These are phyloP conservation scores for Synchiropus splendidus DNA, from an alignment of 2,113 vertebrate species.

Conservation along the genomic window DNA sequence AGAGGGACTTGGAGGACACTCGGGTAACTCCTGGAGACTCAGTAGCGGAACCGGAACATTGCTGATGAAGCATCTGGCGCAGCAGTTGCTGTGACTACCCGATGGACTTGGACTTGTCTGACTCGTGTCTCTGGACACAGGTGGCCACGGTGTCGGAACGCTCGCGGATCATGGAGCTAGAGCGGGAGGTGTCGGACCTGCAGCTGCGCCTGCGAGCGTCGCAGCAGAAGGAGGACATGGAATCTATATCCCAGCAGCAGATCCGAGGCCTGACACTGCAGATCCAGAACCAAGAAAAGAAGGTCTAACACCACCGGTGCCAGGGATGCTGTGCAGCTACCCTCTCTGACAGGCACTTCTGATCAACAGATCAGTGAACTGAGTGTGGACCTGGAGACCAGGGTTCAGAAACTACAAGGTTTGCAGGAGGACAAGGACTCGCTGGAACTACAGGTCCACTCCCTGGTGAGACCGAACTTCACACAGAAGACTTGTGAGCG, in stretches of 20 bases:
- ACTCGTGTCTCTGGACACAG: conserved; percentile 40
- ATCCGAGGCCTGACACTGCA: conserved; percentile 47
- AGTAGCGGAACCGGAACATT: background rate
- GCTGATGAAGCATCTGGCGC: background rate
- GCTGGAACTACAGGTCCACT: conserved; percentile 74
- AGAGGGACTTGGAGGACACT: conserved; percentile 99
- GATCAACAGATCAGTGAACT: conserved; percentile 75
- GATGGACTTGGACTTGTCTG: no score
- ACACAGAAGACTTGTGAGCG: conserved; percentile 35
- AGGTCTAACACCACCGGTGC: conserved; percentile 25
- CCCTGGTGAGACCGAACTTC: conserved; percentile 71
- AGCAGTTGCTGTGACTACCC: background rate
- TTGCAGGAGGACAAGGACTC: conserved; percentile 72
- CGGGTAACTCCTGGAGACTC: conserved; percentile 76
- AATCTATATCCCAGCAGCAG: conserved; percentile 56
- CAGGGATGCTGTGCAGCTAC: background rate
- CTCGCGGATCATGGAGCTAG: conserved; percentile 94
- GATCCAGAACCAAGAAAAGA: conserved; percentile 61
- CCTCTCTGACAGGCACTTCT: background rate
- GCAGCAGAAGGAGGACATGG: conserved; percentile 66
- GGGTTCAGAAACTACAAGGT: conserved; percentile 72
- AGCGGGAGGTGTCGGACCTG: conserved; percentile 81
- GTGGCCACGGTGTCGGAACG: conserved; percentile 93
- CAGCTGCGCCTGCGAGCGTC: conserved; percentile 74
- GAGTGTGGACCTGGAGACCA: conserved; percentile 76